Percentiles rank a stretch among this genome's conserved stretches.
Conservation (phyloP, 2,888 invertebrate genomes). For the Ceramica pisi region DNA sequence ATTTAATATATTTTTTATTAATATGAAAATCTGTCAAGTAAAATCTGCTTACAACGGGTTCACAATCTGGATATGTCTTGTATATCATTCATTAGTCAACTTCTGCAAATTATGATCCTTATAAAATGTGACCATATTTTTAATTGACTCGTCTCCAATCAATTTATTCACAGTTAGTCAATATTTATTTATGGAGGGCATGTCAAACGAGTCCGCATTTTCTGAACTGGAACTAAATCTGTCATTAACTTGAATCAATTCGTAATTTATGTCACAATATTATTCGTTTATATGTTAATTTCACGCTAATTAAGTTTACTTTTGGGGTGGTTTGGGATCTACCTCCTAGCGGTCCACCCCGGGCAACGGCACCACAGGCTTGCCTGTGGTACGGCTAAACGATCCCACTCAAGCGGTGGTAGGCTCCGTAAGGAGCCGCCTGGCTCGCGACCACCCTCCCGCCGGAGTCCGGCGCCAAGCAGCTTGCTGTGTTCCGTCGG, state of each 20-base stretch:
- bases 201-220: conserved; percentile 1
- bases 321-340: too few relatives aligned
- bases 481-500: too few relatives aligned
- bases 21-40: too few relatives aligned
- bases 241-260: conserved; percentile 1
- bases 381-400: too few relatives aligned
- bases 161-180: conserved; percentile 15
- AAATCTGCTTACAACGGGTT: neutral
- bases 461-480: too few relatives aligned
- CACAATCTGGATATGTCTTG: neutral
- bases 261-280: conserved; percentile 29
- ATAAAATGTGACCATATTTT: neutral
- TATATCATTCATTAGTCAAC: neutral
- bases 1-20: too few relatives aligned
- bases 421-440: too few relatives aligned
- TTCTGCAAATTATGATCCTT: conserved; percentile 9
- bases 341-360: too few relatives aligned
- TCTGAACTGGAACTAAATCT: conserved; percentile 2
- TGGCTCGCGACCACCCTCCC: too few relatives aligned
- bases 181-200: conserved; percentile 8
- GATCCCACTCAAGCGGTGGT: too few relatives aligned
- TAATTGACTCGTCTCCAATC: conserved; percentile 23
- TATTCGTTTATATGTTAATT: conserved; percentile 38
- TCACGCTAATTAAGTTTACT: conserved; percentile 45
- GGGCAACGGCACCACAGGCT: too few relatives aligned